These are phyloP conservation scores for Rhyacichthys aspro DNA, from an alignment of 2,797 vertebrate species.

Conservation along the genomic window DNA sequence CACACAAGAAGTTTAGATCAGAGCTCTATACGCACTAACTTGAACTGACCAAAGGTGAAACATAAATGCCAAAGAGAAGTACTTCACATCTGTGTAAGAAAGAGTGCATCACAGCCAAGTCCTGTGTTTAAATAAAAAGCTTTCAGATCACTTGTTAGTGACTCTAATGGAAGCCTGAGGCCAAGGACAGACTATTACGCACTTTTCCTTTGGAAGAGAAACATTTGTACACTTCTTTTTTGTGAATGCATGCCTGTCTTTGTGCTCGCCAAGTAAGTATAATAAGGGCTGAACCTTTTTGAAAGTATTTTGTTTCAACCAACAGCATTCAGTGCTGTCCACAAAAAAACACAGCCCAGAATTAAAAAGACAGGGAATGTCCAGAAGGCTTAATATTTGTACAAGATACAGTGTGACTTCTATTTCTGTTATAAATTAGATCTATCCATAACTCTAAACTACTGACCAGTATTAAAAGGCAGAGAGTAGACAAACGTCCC, in stretches of 20 bases:
- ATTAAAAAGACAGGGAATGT: constrained; percentile 52
- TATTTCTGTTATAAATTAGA: too few species aligned
- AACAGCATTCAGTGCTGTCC: constrained; percentile 70
- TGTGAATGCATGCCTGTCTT: constrained; percentile 41
- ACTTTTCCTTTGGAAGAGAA: constrained; percentile 46
- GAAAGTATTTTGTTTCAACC: constrained; percentile 74
- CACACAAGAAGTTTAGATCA: constrained; percentile 37
- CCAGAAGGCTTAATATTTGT: constrained; percentile 8
- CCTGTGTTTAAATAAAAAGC: constrained; percentile 64
- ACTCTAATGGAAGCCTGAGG: constrained; percentile 72
- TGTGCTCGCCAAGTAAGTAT: constrained; percentile 60
- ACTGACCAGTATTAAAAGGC: constrained; percentile 90
- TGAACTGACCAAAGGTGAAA: constrained; percentile 45
- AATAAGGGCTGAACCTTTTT: constrained; percentile 66
- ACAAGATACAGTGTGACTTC: not conserved
- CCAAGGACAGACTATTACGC: constrained; percentile 61
- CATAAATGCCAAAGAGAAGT: constrained; percentile 47
- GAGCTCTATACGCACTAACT: constrained; percentile 36
- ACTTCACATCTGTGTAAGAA: constrained; percentile 45
- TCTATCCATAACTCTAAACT: not conserved
- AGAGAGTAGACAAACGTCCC: constrained; percentile 97
- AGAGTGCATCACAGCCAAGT: constrained; percentile 63
- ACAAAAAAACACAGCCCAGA: constrained; percentile 70
- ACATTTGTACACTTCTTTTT: constrained; percentile 39
- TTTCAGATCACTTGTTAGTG: constrained; percentile 72